These are phyloP conservation scores for Eupleurogrammus muticus DNA, from an alignment of 2,797 vertebrate genomes.

Conservation along the genomic window DNA sequence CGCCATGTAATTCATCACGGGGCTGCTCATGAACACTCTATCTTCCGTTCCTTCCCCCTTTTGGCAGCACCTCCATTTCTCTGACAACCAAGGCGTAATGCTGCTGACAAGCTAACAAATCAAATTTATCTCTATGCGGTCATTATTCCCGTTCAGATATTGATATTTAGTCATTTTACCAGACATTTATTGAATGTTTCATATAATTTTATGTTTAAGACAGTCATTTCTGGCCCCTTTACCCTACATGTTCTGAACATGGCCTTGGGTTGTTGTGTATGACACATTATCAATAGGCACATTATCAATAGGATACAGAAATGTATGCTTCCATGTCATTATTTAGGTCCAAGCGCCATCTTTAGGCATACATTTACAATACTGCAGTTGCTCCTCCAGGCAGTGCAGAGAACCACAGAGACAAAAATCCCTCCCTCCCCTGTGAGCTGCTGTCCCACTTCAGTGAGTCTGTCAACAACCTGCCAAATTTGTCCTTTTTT, in stretches of 20 bases:
- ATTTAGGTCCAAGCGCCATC: not conserved
- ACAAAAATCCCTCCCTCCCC: conserved; percentile 15
- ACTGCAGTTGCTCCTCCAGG: not conserved
- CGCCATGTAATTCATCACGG: conserved; percentile 72
- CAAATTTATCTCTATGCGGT: conserved; percentile 29
- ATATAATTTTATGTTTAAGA: not conserved
- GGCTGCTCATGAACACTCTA: conserved; percentile 55
- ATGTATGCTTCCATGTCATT: not conserved
- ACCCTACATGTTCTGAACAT: too few relatives aligned
- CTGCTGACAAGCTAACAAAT: conserved; percentile 54
- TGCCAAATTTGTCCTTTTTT: conserved; percentile 37
- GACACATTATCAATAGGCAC: not conserved
- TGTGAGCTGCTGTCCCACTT: conserved; percentile 34
- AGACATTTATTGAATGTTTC: conserved; percentile 8
- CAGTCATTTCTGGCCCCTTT: not conserved
- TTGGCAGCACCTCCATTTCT: conserved; percentile 56
- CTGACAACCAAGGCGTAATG: conserved; percentile 39
- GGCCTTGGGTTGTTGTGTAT: not conserved
- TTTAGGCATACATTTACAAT: not conserved
- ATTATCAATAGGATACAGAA: not conserved
- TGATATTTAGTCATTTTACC: conserved; percentile 6
- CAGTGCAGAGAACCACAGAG: not conserved
- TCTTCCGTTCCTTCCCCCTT: conserved; percentile 48
- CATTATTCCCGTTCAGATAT: conserved; percentile 31
- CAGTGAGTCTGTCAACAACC: conserved; percentile 42